These are phyloP conservation scores for Drosophila nr. fundita DNA, from an alignment of 2,888 invertebrate genomes.

Conservation along the genomic window DNA sequence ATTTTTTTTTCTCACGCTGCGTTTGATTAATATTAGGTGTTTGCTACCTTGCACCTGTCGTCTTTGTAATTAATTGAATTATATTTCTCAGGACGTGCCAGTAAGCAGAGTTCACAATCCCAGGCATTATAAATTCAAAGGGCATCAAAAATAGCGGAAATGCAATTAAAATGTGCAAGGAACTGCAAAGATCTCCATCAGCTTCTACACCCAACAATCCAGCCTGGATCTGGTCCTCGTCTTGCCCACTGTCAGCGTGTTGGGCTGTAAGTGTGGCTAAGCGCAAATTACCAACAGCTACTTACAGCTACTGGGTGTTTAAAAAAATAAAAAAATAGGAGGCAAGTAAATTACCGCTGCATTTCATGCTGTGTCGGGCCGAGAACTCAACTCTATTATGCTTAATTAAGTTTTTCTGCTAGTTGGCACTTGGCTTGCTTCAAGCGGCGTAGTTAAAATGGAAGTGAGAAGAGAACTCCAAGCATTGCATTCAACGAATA, in stretches of 20 bases:
- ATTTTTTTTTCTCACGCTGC: conserved; percentile 39
- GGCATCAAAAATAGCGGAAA: conserved; percentile 79
- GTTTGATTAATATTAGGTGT: conserved; percentile 75
- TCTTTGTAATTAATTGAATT: conserved; percentile 77
- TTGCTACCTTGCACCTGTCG: conserved; percentile 67
- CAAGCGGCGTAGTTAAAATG: conserved; percentile 18
- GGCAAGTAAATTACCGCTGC: conserved; percentile 31
- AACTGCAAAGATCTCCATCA: conserved; percentile 17
- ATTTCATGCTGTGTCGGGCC: conserved; percentile 20
- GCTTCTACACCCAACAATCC: neutral
- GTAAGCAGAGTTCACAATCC: conserved; percentile 26
- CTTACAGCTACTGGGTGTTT: conserved; percentile 45
- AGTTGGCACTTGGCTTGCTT: conserved; percentile 46
- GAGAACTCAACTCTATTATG: conserved; percentile 66
- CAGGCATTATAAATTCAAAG: conserved; percentile 72
- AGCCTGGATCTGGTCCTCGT: neutral
- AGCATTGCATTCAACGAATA: conserved; percentile 26
- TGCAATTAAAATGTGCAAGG: conserved; percentile 73
- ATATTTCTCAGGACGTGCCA: conserved; percentile 72
- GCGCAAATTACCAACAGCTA: conserved; percentile 78
- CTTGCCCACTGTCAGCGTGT: conserved; percentile 42
- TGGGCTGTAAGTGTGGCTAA: conserved; percentile 73
- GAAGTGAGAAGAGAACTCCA: conserved; percentile 39
- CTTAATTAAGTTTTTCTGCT: conserved; percentile 71
- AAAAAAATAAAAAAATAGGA: conserved; percentile 10